phyloP scores from a whole-genome alignment of 2,797 vertebrate genomes.

The Pipistrellus pygmaeus region DNA sequence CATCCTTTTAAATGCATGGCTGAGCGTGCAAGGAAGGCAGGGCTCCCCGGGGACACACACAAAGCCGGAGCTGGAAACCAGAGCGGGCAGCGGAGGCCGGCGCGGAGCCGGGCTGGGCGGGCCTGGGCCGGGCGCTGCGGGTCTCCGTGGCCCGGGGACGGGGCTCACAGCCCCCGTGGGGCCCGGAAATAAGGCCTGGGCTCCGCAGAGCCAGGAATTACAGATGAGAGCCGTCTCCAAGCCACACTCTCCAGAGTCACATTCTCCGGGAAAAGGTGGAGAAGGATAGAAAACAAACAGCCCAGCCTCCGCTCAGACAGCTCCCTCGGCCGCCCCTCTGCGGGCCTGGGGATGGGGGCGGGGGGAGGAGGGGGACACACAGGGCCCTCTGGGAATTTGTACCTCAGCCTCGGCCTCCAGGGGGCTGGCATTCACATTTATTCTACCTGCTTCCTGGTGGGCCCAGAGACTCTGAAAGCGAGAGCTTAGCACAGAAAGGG shows the following conservation, averaged over 20 bases:
- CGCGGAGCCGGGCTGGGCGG: rapidly evolving
- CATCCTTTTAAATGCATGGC: conserved; percentile 75
- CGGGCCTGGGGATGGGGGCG: background rate
- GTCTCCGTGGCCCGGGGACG: background rate
- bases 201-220: background rate
- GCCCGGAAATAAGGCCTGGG: conserved; percentile 7
- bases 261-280: background rate
- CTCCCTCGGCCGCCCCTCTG: background rate
- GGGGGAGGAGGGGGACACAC: too few species aligned
- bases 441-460: background rate
- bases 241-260: background rate
- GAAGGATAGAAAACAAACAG: background rate
- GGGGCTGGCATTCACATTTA: background rate
- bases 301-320: background rate
- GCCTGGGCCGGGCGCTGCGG: background rate
- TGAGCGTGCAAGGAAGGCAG: conserved; percentile 57
- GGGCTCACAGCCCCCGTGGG: background rate
- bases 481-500: background rate
- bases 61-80: conserved; percentile 49
- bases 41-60: conserved; percentile 57
- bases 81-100: background rate
- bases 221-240: background rate
- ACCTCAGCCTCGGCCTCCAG: background rate
- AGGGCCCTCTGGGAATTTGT: background rate
- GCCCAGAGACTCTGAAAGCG: background rate